Evolutionary conservation across 2,113 vertebrate species (phyloP), one percentile per base, ranked within the genome.

Genomic region (Lota lota): DNA sequence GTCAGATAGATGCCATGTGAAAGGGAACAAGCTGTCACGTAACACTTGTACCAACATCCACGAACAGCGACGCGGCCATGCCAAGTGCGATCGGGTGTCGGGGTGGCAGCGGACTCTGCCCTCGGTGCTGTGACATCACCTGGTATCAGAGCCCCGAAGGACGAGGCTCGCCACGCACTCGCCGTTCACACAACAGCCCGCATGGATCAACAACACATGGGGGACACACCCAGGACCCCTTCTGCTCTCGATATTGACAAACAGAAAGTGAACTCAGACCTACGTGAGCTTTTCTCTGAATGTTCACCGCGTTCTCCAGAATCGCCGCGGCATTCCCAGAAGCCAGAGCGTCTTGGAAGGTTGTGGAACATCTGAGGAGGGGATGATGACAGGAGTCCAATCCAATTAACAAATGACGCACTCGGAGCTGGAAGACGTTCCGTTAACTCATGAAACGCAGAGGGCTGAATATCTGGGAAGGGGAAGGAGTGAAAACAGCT

Each of bases 1-100:
- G 79, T 85, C 72, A 75, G 82, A 68, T 22, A 68, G 80, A 81
- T 85, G 85, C 82, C 81, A 83, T 80, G 79, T 86, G 84, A 86
- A 87, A 90, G 89, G 36, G 85, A 87, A 79, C 64, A 73, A 83
- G 84, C 82, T 89, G 90, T 91, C 87, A 87, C 87, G 83, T 89
- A 89, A 92, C 90, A 90, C 90, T 88, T 89, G 87, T 89, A 89
- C 84, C 81, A 85, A 88, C 87, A 89, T 90, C 86, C 85, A 88
- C 79, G 84, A 86, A 89, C 88, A 85, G 81, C 66, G 57, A 66
- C 76, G 47, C 66, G 69, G 75, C 78, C 69, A 77, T 76, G 84
- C 85, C 87, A 88, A 76, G 83, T 68, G 59, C 0, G 86, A 89
- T 92, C 88, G 40, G 83, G 87, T 91, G 81, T 86, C 85, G 69